Evolutionary conservation across 2,888 invertebrate species (phyloP).

Genomic region (Lasioglossum vierecki): DNA sequence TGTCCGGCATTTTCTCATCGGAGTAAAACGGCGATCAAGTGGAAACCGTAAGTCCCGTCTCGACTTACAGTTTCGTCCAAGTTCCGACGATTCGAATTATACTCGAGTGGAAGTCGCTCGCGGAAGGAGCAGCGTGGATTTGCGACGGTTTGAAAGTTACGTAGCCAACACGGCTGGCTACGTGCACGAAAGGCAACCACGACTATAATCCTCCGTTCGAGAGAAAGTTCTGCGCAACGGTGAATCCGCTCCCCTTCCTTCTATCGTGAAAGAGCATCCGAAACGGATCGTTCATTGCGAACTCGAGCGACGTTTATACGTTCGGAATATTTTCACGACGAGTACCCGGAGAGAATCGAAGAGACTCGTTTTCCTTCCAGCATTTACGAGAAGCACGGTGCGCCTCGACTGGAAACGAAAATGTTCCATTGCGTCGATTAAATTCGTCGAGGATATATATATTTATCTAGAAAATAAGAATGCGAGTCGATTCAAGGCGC

Average conservation of each 20-base stretch:
- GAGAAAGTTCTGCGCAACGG: slow-evolving; percentile 70
- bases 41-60: neutral
- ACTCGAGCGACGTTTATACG: neutral
- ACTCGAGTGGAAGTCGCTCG: neutral
- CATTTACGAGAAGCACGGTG: no score
- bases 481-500: neutral
- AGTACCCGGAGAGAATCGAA: neutral
- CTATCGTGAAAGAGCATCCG: slow-evolving; percentile 57
- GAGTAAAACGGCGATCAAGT: neutral
- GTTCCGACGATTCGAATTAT: neutral
- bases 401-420: no score
- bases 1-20: neutral
- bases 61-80: neutral
- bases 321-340: slow-evolving; percentile 3
- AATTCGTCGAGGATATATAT: neutral
- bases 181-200: slow-evolving; percentile 49
- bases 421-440: neutral
- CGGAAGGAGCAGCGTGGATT: slow-evolving; percentile 42
- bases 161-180: slow-evolving; percentile 22
- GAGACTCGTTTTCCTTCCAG: neutral
- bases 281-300: slow-evolving; percentile 57
- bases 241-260: slow-evolving; percentile 69
- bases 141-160: slow-evolving; percentile 62
- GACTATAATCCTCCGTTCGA: slow-evolving; percentile 49
- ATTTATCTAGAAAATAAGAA: neutral